Percentiles rank a stretch among this genome's conserved stretches.
Conservation (phyloP, 2,113 vertebrate genomes). For the Tringa solitaria region DNA sequence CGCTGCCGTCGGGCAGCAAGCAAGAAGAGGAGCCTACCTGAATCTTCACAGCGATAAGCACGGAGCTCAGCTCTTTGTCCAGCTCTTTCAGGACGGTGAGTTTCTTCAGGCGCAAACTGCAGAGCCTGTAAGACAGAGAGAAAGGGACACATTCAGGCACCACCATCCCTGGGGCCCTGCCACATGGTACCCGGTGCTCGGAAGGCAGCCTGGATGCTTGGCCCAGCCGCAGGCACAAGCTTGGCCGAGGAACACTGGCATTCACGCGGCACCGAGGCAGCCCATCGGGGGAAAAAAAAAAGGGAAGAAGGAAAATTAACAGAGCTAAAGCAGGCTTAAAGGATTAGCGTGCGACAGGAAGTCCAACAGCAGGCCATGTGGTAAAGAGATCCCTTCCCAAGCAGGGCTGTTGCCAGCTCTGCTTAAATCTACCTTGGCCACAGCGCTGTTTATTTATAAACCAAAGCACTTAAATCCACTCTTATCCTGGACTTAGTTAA, state of each 20-base stretch:
- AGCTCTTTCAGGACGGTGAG: constrained; percentile 90
- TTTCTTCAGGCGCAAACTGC: constrained; percentile 95
- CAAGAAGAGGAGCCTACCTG: constrained; percentile 79
- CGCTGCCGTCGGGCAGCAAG: not conserved
- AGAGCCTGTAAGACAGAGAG: constrained; percentile 82
- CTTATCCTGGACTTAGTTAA: constrained; percentile 32
- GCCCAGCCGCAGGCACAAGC: not conserved
- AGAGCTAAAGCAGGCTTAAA: constrained; percentile 71
- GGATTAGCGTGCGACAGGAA: constrained; percentile 67
- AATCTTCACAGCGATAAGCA: constrained; percentile 96
- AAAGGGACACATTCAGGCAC: constrained; percentile 72
- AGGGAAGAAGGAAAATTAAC: constrained; percentile 60
- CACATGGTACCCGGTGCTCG: constrained; percentile 36
- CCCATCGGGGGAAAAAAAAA: not conserved
- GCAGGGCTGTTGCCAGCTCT: constrained; percentile 39
- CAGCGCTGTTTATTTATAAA: constrained; percentile 59
- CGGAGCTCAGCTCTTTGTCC: constrained; percentile 94
- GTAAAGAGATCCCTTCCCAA: constrained; percentile 51
- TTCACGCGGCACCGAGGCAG: not conserved
- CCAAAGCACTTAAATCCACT: constrained; percentile 44
- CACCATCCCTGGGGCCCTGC: constrained; percentile 64
- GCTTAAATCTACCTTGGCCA: constrained; percentile 33
- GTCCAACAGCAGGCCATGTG: constrained; percentile 54
- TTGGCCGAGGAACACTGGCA: not conserved
- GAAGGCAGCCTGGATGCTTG: constrained; percentile 19